These are phyloP conservation scores for Drosophila buzzatii DNA, from an alignment of 2,888 invertebrate species.

Conservation along the genomic window DNA sequence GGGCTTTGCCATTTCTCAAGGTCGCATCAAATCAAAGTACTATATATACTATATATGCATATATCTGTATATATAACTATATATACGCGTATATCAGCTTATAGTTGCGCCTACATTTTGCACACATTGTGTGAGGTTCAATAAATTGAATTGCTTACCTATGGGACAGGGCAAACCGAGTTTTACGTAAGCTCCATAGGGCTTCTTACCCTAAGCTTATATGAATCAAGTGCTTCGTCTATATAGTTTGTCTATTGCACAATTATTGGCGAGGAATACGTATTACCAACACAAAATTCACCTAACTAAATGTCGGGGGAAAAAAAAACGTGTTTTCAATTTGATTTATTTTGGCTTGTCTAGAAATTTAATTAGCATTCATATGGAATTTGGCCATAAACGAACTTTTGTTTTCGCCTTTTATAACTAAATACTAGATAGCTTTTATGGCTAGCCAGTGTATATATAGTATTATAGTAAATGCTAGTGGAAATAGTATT, in stretches of 20 bases:
- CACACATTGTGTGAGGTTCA: constrained; percentile 41
- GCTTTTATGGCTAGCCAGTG: background rate
- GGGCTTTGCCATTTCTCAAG: constrained; percentile 38
- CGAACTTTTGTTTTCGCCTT: background rate
- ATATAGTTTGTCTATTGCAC: constrained; percentile 4
- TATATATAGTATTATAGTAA: background rate
- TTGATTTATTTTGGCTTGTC: constrained; percentile 9
- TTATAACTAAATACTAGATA: background rate
- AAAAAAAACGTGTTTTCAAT: constrained; percentile 21
- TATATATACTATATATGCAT: background rate
- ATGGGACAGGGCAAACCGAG: background rate
- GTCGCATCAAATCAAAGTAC: constrained; percentile 35
- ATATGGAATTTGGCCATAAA: background rate
- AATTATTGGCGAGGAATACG: constrained; percentile 11
- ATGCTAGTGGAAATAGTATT: background rate
- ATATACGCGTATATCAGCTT: background rate
- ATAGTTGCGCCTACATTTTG: constrained; percentile 14
- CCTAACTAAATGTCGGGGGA: background rate
- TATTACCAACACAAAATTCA: background rate
- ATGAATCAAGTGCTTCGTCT: constrained; percentile 16
- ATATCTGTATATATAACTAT: background rate
- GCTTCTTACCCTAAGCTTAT: constrained; percentile 18
- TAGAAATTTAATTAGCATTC: constrained; percentile 29
- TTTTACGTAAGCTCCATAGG: constrained; percentile 35
- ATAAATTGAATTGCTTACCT: constrained; percentile 16